Evolutionary conservation across 2,888 invertebrate genomes (phyloP).

Genomic region (Automeris io): DNA sequence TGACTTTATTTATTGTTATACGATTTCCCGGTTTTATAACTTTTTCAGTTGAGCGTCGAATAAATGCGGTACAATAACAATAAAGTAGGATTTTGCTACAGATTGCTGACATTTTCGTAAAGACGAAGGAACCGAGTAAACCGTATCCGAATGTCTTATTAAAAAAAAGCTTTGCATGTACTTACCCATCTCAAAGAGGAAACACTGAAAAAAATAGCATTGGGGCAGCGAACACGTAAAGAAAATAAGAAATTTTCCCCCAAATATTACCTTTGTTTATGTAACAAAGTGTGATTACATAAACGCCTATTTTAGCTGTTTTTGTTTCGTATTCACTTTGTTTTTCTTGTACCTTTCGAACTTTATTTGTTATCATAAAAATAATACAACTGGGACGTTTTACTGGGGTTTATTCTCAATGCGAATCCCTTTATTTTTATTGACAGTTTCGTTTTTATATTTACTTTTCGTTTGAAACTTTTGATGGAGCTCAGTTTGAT

Average conservation of each 20-base stretch:
- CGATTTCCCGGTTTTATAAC: conserved; percentile 62
- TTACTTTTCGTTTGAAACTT: not conserved
- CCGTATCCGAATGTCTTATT: conserved; percentile 53
- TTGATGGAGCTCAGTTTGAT: too few relatives aligned
- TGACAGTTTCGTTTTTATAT: conserved; percentile 19
- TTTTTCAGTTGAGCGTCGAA: conserved; percentile 51
- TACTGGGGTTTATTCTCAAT: conserved; percentile 24
- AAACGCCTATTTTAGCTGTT: conserved; percentile 8
- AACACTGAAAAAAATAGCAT: conserved; percentile 19
- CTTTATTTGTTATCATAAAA: conserved; percentile 16
- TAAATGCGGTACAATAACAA: conserved; percentile 69
- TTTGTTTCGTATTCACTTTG: conserved; percentile 10
- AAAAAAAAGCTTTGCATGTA: conserved; percentile 59
- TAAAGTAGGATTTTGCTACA: conserved; percentile 66
- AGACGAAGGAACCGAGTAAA: conserved; percentile 55
- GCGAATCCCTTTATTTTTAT: conserved; percentile 23
- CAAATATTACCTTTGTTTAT: conserved; percentile 8
- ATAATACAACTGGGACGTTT: conserved; percentile 22
- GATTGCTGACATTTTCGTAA: conserved; percentile 68
- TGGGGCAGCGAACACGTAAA: conserved; percentile 1
- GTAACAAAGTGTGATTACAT: conserved; percentile 11
- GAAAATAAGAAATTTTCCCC: conserved; percentile 7
- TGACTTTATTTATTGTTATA: conserved; percentile 61
- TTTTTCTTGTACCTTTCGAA: conserved; percentile 10
- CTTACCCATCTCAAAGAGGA: conserved; percentile 20